phyloP scores from a whole-genome alignment of 2,797 vertebrate species.

The Lagorchestes hirsutus region DNA sequence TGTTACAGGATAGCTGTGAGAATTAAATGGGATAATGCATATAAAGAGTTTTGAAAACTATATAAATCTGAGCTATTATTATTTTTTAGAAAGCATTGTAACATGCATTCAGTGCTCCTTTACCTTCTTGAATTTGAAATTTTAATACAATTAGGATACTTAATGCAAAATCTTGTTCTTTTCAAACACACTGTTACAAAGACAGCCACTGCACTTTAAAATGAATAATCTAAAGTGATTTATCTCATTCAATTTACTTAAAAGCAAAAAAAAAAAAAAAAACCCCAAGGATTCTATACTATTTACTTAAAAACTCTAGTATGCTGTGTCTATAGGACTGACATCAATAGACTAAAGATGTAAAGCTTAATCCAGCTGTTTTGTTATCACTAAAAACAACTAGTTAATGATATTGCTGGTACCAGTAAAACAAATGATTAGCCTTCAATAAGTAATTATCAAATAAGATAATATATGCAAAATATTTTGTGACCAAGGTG shows the following conservation, averaged over 20 bases:
- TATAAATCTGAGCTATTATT: not conserved
- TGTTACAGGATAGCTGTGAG: not conserved
- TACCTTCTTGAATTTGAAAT: not conserved
- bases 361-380: constrained; percentile 12
- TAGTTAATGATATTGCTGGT: constrained; percentile 13
- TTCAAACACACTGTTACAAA: not conserved
- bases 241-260: constrained; percentile 45
- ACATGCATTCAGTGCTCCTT: not conserved
- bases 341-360: constrained; percentile 32
- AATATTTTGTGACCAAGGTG: not conserved
- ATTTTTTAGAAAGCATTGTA: not conserved
- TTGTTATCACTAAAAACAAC: constrained; percentile 34
- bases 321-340: not conserved
- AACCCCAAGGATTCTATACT: constrained; percentile 2
- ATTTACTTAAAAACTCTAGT: constrained; percentile 39
- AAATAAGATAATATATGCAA: not conserved
- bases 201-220: constrained; percentile 4
- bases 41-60: not conserved
- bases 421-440: not conserved
- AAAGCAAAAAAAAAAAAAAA: not conserved
- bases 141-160: constrained; percentile 38
- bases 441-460: not conserved
- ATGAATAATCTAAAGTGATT: constrained; percentile 31
- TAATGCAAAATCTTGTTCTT: constrained; percentile 35
- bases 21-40: not conserved